phyloP scores from a whole-genome alignment of 2,113 vertebrate species.

The Dipodomys stephensi region DNA sequence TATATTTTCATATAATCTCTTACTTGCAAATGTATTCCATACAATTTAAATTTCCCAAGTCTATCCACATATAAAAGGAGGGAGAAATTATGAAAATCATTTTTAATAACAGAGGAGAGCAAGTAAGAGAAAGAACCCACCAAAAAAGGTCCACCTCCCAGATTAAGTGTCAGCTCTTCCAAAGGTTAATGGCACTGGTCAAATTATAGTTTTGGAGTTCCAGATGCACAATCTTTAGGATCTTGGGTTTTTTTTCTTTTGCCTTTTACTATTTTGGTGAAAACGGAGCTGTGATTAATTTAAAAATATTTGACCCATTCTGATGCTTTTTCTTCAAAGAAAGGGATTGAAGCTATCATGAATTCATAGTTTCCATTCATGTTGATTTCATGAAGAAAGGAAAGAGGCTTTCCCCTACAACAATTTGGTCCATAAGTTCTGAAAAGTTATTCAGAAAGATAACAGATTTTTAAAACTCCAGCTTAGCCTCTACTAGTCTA shows the following conservation, averaged over 20 bases:
- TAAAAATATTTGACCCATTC: not conserved
- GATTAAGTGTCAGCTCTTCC: not conserved
- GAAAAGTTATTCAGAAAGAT: not conserved
- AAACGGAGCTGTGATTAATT: not conserved
- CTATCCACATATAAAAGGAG: not conserved
- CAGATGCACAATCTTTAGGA: not conserved
- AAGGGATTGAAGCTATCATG: not conserved
- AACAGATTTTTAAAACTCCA: not conserved
- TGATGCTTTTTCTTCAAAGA: not conserved
- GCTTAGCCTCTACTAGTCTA: not conserved
- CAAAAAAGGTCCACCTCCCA: not conserved
- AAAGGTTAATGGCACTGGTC: not conserved
- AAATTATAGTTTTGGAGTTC: not conserved
- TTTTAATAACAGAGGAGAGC: not conserved
- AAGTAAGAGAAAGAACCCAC: not conserved
- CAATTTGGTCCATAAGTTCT: not conserved
- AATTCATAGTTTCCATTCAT: not conserved
- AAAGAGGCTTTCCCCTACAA: not conserved
- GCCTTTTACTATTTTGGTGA: not conserved
- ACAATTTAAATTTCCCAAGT: not conserved
- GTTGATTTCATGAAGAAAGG: not conserved
- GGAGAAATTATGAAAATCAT: not conserved
- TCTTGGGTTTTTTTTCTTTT: not conserved
- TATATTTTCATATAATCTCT: constrained; percentile 16
- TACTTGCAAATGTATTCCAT: not conserved